Percentiles rank a stretch among this genome's conserved stretches.
Conservation (phyloP, 2,888 invertebrate species). For the Arenicola marina region DNA sequence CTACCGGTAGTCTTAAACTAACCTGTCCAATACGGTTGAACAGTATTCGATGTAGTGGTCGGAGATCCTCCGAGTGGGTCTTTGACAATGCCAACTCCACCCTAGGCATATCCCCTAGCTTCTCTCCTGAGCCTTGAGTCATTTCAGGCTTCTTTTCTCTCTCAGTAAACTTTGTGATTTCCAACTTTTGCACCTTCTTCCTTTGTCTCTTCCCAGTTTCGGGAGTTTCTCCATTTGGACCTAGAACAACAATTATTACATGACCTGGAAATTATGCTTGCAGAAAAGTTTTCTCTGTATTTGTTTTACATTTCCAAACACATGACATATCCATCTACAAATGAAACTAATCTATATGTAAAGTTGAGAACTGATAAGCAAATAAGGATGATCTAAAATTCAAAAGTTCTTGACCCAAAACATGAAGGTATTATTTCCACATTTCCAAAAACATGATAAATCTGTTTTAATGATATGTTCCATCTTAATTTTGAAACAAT, state of each 20-base stretch:
- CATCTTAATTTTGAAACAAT: too few species aligned
- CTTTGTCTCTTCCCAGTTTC: background rate
- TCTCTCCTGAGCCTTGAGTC: conserved; percentile 68
- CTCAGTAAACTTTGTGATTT: background rate
- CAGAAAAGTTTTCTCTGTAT: too few species aligned
- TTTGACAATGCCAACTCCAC: conserved; percentile 54
- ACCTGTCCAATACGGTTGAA: conserved; percentile 67
- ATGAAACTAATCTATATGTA: too few species aligned
- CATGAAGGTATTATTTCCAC: background rate
- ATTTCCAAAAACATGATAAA: background rate
- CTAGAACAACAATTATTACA: too few species aligned
- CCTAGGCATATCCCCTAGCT: conserved; percentile 73
- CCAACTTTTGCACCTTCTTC: background rate
- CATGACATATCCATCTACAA: too few species aligned
- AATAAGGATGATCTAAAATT: background rate
- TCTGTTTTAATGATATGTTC: background rate
- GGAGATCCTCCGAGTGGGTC: conserved; percentile 72
- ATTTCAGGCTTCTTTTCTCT: conserved; percentile 52
- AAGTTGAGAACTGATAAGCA: too few species aligned
- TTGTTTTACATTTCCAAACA: too few species aligned
- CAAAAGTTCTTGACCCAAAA: background rate
- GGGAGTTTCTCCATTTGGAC: too few species aligned
- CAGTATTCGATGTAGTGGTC: conserved; percentile 71
- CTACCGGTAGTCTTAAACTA: too few species aligned
- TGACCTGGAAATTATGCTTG: too few species aligned